These are phyloP conservation scores for Metopia argyrocephala DNA, from an alignment of 2,888 invertebrate genomes.

Conservation along the genomic window DNA sequence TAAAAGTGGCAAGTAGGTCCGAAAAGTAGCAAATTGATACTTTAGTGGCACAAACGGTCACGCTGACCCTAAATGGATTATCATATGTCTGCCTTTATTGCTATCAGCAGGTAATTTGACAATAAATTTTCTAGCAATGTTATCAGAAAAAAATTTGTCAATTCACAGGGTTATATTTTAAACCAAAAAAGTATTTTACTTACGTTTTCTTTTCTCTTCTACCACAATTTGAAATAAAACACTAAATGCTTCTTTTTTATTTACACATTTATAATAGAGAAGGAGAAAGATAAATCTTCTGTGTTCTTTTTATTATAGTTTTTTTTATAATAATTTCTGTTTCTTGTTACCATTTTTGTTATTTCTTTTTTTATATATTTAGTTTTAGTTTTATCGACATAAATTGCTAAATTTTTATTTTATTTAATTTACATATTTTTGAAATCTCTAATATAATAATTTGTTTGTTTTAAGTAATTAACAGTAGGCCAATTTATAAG, in stretches of 20 bases:
- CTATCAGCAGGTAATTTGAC: no score
- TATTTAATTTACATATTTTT: conserved; percentile 34
- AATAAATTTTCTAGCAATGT: not conserved
- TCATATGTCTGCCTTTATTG: no score
- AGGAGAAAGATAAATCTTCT: conserved; percentile 32
- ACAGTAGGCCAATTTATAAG: no score
- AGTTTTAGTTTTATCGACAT: conserved; percentile 42
- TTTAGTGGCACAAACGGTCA: no score
- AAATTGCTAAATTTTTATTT: conserved; percentile 35
- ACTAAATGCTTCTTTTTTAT: conserved; percentile 42
- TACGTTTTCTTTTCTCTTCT: conserved; percentile 10
- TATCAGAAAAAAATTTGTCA: no score
- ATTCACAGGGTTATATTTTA: no score
- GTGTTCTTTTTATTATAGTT: conserved; percentile 27
- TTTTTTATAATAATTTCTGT: not conserved
- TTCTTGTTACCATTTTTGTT: not conserved
- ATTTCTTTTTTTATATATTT: no score
- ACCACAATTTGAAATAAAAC: conserved; percentile 42
- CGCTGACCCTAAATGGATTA: no score
- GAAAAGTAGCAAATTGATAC: no score
- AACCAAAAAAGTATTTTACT: no score
- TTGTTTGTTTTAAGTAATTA: no score
- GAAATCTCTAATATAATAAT: conserved; percentile 33
- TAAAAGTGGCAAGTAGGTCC: no score
- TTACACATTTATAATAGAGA: conserved; percentile 61